Evolutionary conservation across 2,113 vertebrate species (phyloP), one percentile per base, ranked within the genome.

Genomic region (Aplodontia rufa): DNA sequence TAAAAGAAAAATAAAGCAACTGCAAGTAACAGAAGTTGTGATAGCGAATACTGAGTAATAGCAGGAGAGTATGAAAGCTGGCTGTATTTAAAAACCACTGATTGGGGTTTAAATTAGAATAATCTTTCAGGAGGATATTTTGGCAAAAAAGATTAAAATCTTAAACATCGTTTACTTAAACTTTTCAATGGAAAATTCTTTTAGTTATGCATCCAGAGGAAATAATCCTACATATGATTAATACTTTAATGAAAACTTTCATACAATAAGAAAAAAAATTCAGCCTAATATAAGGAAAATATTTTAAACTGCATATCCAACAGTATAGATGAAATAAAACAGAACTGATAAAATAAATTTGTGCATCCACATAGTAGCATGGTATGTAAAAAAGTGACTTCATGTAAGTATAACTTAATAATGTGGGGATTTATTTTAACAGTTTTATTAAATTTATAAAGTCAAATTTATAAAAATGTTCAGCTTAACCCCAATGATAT

Each of bases 1-100:
- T 89, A 79, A 96, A 90, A 84, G 69, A 49, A 92, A 92, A 71
- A 95, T 74, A 93, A 94, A 94, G 62, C 30, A 96, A 92, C 24
- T 79, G 26, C 24, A 83, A 79, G 84, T 80, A 69, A 80, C 87
- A 90, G 92, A 97, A 96, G 87, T 84, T 83, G 76, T 80, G 81
- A 80, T 19, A 68, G 58, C 71, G 94, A 86, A 83, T 85, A 71
- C 40, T 30, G 17, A 87, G 42, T 42, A 64, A 87, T 96, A 92
- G 60, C 20, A 40, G 45, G 37, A 89, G 2, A n/a, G 1, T 40
- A 45, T 90, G 86, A 58, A 95, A 84, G 35, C 20, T 84, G 58
- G 22, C 62, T 32, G 62, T 55, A 49, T 87, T 86, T 83, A 87
- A 75, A 93, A 42, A 51, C 32, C 91, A 76, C 69, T 94, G 42